Conservation (phyloP, 2,888 invertebrate genomes). For the Lobophora halterata region DNA sequence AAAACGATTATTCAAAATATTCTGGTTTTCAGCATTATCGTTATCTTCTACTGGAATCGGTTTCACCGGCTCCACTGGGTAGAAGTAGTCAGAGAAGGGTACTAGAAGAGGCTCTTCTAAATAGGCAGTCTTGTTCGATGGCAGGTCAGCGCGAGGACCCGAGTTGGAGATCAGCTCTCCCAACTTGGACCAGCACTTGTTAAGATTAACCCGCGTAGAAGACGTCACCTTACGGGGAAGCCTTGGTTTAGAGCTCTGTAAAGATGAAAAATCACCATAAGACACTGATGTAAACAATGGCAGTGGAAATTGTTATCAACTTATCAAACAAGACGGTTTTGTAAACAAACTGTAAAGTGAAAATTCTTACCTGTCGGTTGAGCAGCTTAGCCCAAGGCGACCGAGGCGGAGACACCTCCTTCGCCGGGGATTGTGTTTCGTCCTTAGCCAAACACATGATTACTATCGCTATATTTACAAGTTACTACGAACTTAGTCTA, state of each 20-base stretch:
- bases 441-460: constrained; percentile 81
- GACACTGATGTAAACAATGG: constrained; percentile 18
- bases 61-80: constrained; percentile 67
- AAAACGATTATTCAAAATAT: constrained; percentile 67
- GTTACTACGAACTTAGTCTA: constrained; percentile 57
- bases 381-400: constrained; percentile 81
- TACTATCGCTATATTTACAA: constrained; percentile 49
- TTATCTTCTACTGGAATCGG: constrained; percentile 63
- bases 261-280: constrained; percentile 45
- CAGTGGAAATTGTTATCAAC: neutral
- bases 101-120: constrained; percentile 66
- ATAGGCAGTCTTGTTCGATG: constrained; percentile 72
- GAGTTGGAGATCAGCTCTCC: constrained; percentile 78
- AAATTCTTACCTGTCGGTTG: constrained; percentile 75
- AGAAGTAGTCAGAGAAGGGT: constrained; percentile 67
- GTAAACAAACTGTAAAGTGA: too few relatives aligned
- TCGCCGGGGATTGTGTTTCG: constrained; percentile 64
- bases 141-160: constrained; percentile 67
- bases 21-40: constrained; percentile 73
- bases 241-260: constrained; percentile 79
- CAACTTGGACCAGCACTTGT: constrained; percentile 83
- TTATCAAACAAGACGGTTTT: constrained; percentile 8
- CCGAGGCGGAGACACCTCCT: constrained; percentile 69
- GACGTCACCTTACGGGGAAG: constrained; percentile 79
- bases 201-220: constrained; percentile 82